Conservation (phyloP, 2,888 invertebrate genomes). For the Ophion slaviceki region DNA sequence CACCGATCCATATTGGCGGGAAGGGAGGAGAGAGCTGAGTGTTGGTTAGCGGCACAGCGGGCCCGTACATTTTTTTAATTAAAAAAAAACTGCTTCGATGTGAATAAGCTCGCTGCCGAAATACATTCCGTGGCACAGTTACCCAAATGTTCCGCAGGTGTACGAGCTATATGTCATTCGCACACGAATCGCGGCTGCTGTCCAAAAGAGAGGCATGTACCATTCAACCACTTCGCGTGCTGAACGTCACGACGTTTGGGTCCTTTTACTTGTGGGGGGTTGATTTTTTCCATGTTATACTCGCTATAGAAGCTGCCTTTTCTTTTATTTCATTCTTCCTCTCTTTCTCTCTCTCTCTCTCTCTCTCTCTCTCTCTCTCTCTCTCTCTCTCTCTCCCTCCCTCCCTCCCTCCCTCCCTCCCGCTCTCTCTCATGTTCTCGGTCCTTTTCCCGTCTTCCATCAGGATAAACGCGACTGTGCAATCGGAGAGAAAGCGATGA, state of each 20-base stretch:
- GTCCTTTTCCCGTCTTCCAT: constrained; percentile 42
- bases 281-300: background rate
- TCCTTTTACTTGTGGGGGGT: background rate
- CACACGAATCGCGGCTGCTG: background rate
- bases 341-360: background rate
- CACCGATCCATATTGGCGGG: too few relatives aligned
- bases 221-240: background rate
- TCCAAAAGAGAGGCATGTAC: background rate
- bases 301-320: background rate
- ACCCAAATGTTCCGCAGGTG: constrained; percentile 58
- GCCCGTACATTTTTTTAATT: constrained; percentile 60
- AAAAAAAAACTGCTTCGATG: constrained; percentile 59
- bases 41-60: background rate
- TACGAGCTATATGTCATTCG: background rate
- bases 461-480: constrained; percentile 50
- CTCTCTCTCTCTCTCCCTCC: background rate
- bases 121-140: constrained; percentile 60
- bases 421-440: background rate
- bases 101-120: constrained; percentile 47
- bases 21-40: background rate
- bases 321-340: background rate
- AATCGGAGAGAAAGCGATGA: constrained; percentile 38
- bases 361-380: background rate
- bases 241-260: background rate
- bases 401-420: too few relatives aligned